phyloP scores from a whole-genome alignment of 1,140 invertebrate species.

The Littorina saxatilis region DNA sequence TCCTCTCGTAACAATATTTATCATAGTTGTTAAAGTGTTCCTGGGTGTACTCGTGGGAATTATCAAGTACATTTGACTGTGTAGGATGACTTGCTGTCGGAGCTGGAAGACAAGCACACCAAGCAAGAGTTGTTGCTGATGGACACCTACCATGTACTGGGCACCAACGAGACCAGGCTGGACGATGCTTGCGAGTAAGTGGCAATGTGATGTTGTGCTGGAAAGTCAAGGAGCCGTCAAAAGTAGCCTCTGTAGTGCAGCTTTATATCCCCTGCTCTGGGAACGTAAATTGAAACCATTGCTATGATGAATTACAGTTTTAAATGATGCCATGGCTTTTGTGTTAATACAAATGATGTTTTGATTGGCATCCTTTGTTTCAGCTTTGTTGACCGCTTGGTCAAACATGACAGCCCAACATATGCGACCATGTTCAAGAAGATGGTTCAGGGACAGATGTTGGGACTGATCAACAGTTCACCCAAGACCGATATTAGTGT shows the following conservation, averaged over 20 bases:
- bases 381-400: conserved; percentile 84
- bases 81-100: conserved; percentile 83
- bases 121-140: conserved; percentile 90
- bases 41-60: too few species aligned
- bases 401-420: conserved; percentile 87
- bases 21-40: too few species aligned
- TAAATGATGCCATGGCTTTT: too few species aligned
- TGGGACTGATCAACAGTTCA: conserved; percentile 86
- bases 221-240: too few species aligned
- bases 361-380: not conserved
- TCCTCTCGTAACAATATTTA: too few species aligned
- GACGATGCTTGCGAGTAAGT: conserved; percentile 85
- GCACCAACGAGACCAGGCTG: conserved; percentile 87
- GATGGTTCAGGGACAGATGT: conserved; percentile 84
- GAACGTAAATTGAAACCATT: too few species aligned
- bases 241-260: too few species aligned
- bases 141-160: conserved; percentile 88
- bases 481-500: conserved; percentile 87
- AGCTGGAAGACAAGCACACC: conserved; percentile 88
- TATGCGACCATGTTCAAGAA: conserved; percentile 89
- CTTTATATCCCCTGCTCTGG: too few species aligned
- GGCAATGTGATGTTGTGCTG: too few species aligned
- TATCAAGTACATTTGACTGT: too few species aligned
- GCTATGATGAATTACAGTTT: too few species aligned
- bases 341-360: too few species aligned